Base-by-base conservation (phyloP, 1,140 invertebrate genomes). In the Drosophila funebris region DNA sequence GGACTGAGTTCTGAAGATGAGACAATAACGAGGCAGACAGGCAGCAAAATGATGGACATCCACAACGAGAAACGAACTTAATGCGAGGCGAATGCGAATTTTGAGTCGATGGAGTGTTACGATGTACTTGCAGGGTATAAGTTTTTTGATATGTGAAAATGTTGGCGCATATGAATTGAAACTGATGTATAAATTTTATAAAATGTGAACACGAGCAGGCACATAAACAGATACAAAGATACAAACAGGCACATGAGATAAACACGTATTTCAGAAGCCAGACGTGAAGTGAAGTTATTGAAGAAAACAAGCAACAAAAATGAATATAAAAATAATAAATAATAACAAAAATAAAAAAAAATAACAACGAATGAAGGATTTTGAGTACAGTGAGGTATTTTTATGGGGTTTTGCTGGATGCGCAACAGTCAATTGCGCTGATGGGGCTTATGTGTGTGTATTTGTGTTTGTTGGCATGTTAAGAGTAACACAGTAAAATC, bases 401-500 rank as follows among this genome's bases (percentile, higher is more conserved):
- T 54, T 48, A n/a, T 13, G 41, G 41, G 53, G 31, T 33, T 73
- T 82, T 60, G 44, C 67, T 58, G 50, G 54, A 73, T 48, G 50
- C 68, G 43, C 77, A 27, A 54, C 62, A 57, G 62, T 62, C 69
- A 31, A 27, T 70, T 27, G 62, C 48, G 39, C 48, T 43, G n/a
- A 24, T 27, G 36, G 1, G 22, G 22, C 22, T 2, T 53, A 33
- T 61, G 24, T 69, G 11, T 72, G 16, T 43, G 31, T 61, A n/a
- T n/a, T n/a, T n/a, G n/a, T n/a, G n/a, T n/a, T n/a, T n/a, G n/a
- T n/a, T n/a, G n/a, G 56, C 60, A 16, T 62, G 52, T 76, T 69
- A 75, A 74, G 71, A 69, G 56, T 67, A 41, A 64, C 39, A 79
- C 58, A 60, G 70, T 54, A 29, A 74, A 76, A 72, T 73, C 63